Evolutionary conservation across 1,140 invertebrate species (phyloP).

Genomic region (Tenebrio molitor): DNA sequence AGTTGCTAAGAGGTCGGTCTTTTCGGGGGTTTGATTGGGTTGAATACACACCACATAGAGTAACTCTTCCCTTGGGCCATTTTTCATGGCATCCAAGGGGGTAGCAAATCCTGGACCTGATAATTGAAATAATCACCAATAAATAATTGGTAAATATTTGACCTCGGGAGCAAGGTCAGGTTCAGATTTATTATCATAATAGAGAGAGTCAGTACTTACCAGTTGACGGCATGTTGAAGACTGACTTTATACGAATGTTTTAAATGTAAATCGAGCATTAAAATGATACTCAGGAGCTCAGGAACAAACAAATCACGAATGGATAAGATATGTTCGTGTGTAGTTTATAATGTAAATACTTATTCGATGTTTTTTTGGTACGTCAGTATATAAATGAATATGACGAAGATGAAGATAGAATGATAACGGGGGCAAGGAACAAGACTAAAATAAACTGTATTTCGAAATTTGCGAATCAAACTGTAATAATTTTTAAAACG

Average conservation of each 20-base stretch:
- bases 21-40: conserved; percentile 73
- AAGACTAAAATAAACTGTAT: too few relatives aligned
- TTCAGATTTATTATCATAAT: too few relatives aligned
- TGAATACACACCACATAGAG: conserved; percentile 91
- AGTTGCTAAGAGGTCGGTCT: conserved; percentile 91
- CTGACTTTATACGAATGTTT: conserved; percentile 1
- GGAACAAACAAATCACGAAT: conserved; percentile 1
- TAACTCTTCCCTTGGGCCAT: conserved; percentile 86
- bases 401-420: too few relatives aligned
- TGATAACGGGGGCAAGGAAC: too few relatives aligned
- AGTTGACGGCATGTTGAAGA: conserved; percentile 7
- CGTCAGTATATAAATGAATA: too few relatives aligned
- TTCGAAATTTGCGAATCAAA: too few relatives aligned
- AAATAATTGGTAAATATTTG: not conserved
- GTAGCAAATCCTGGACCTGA: conserved; percentile 81
- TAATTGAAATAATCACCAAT: conserved; percentile 21
- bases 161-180: not conserved
- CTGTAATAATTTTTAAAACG: too few relatives aligned
- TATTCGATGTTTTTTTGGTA: too few relatives aligned
- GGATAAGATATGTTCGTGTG: conserved; percentile 1
- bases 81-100: conserved; percentile 85
- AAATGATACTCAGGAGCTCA: not conserved
- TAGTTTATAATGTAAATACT: too few relatives aligned
- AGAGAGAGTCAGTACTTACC: not conserved
- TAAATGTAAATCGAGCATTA: not conserved